phyloP scores from a whole-genome alignment of 2,888 invertebrate species.

The Spodoptera exigua region DNA sequence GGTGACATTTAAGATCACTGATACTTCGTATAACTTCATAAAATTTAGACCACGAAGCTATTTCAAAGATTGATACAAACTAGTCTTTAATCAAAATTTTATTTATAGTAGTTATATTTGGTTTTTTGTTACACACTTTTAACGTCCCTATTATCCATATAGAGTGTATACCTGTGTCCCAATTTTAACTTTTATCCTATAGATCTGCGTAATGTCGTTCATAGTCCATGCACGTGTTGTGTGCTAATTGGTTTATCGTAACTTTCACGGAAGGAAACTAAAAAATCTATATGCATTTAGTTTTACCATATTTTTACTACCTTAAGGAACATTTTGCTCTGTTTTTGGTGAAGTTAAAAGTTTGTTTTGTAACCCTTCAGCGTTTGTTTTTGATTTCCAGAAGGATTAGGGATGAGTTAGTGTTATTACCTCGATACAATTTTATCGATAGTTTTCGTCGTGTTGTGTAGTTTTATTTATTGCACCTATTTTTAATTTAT shows the following conservation, averaged over 20 bases:
- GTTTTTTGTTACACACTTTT: too few species aligned
- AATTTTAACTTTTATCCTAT: constrained; percentile 13
- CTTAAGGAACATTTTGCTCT: constrained; percentile 18
- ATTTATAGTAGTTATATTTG: too few species aligned
- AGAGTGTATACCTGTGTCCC: not conserved
- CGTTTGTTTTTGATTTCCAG: constrained; percentile 52
- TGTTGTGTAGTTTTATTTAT: not conserved
- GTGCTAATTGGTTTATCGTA: constrained; percentile 48
- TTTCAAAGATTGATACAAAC: too few species aligned
- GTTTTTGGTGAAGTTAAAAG: not conserved
- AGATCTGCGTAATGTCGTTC: constrained; percentile 44
- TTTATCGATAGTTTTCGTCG: constrained; percentile 20
- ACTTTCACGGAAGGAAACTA: constrained; percentile 47
- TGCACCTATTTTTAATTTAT: not conserved
- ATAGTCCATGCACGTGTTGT: constrained; percentile 8
- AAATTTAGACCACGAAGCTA: too few species aligned
- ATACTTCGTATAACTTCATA: too few species aligned
- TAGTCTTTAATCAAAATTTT: too few species aligned
- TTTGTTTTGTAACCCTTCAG: constrained; percentile 48
- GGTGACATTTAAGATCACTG: too few species aligned
- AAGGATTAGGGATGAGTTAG: constrained; percentile 26
- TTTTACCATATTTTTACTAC: not conserved
- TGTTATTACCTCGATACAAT: constrained; percentile 17
- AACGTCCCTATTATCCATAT: too few species aligned
- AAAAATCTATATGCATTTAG: not conserved